Conservation (phyloP, 2,113 vertebrate species). For the Archocentrus centrarchus region DNA sequence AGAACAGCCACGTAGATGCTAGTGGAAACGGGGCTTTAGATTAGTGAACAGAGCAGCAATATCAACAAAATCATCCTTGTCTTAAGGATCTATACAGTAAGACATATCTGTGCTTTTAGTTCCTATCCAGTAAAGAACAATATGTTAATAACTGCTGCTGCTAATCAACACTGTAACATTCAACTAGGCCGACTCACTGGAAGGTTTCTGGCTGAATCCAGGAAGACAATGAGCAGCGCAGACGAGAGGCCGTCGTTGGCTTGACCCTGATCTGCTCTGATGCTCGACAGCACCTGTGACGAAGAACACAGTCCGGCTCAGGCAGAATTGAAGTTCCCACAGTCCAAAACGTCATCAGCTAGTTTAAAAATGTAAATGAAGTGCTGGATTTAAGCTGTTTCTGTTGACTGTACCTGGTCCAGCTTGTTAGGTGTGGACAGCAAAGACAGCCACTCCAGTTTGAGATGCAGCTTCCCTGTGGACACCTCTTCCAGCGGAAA, state of each 20-base stretch:
- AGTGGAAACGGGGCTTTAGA: background rate
- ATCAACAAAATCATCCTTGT: background rate
- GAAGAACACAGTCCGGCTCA: background rate
- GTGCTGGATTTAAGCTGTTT: background rate
- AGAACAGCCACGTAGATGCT: too few relatives aligned
- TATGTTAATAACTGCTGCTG: background rate
- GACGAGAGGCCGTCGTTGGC: constrained; percentile 93
- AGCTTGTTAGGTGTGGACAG: constrained; percentile 85
- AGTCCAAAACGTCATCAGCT: rapidly evolving
- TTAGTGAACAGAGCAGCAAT: background rate
- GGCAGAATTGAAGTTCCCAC: background rate
- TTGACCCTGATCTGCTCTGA: constrained; percentile 87
- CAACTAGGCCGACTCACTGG: constrained; percentile 85
- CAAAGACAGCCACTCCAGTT: constrained; percentile 91
- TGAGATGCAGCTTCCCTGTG: constrained; percentile 91
- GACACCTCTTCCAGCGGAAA: constrained; percentile 89
- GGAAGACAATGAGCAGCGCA: constrained; percentile 91
- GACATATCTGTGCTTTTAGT: too few relatives aligned
- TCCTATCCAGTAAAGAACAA: background rate
- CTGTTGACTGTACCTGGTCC: constrained; percentile 82
- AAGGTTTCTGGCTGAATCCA: constrained; percentile 93
- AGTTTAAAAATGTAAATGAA: background rate
- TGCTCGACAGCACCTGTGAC: constrained; percentile 84
- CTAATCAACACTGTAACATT: background rate
- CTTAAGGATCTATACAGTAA: background rate